Base-by-base conservation (phyloP, 2,113 vertebrate genomes). In the Malurus elegans region DNA sequence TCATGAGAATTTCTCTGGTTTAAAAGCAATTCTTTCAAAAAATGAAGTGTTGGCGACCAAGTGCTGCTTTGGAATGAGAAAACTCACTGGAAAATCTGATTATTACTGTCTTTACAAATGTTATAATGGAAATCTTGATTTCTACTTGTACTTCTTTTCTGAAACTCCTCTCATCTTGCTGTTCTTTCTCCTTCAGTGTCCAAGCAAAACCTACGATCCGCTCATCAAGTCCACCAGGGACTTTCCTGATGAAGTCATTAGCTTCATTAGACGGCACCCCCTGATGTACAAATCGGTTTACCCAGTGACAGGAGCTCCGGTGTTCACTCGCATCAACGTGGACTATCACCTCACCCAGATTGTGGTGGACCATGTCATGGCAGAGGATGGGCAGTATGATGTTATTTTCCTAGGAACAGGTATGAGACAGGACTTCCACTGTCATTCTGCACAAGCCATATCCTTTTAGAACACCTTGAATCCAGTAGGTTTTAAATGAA, bases 401-500 rank as follows among this genome's bases (percentile, higher is more conserved):
- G 99, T 99, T 58, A 99, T 99, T 98, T 99, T 99, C 92, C 97
- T 99, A 18, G 99, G 99, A 72, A 99, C 99, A 98, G 99, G 99
- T 99, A 95, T 86, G 93, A 44, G 71, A 44, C 5, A 87, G 34
- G 6, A 4, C 5, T 71, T 19, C 38, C 25, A 13, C 36, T 23
- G 5, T 45, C 31, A 16, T 24, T 70, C 36, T 79, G 21, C 61
- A 57, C 32, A 70, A 38, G 14, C 2, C 6, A 8, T 5, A 9
- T 36, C 15, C 17, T 88, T 57, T 79, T 26, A 48, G 53, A 79
- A 42, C 11, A 15, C 3, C 45, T 80, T 58, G 67, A 32, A 3
- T 73, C 11, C 12, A 19, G 10, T 11, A 42, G 40, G 5, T 67
- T 21, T 83, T 51, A 31, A 64, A 57, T 53, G 75, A 91, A 74